These are phyloP conservation scores for Drosophila cognata DNA, from an alignment of 2,888 invertebrate species.

Conservation along the genomic window DNA sequence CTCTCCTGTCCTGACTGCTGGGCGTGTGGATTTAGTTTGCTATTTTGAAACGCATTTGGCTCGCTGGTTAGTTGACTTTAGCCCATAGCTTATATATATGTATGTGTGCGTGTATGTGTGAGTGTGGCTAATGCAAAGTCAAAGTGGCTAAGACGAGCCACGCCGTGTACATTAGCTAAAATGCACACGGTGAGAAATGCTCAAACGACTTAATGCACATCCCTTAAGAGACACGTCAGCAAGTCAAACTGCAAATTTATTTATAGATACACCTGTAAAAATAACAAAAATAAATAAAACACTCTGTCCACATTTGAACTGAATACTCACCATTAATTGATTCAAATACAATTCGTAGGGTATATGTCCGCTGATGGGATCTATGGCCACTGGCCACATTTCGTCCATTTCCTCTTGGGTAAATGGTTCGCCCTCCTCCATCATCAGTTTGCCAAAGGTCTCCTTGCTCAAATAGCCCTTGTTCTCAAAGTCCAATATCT, in stretches of 20 bases:
- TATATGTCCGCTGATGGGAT: conserved; percentile 91
- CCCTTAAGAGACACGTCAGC: not conserved
- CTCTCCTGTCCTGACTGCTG: conserved; percentile 32
- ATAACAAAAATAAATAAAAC: not conserved
- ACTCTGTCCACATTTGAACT: rapidly evolving
- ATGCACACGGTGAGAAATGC: conserved; percentile 12
- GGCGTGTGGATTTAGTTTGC: conserved; percentile 52
- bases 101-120: conserved; percentile 4
- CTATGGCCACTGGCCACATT: conserved; percentile 94
- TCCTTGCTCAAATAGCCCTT: conserved; percentile 92
- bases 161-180: conserved; percentile 12
- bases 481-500: conserved; percentile 91
- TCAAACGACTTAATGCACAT: not conserved
- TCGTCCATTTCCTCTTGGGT: conserved; percentile 95
- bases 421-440: conserved; percentile 96
- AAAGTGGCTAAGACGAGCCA: conserved; percentile 48
- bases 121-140: conserved; percentile 52
- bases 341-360: conserved; percentile 95
- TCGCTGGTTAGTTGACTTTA: conserved; percentile 63
- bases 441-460: conserved; percentile 91
- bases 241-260: not conserved
- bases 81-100: conserved; percentile 8
- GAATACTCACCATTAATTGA: conserved; percentile 89
- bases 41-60: conserved; percentile 69
- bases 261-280: conserved; percentile 59